Evolutionary conservation across 2,797 vertebrate genomes (phyloP).

Genomic region (Pseudochirops cupreus): DNA sequence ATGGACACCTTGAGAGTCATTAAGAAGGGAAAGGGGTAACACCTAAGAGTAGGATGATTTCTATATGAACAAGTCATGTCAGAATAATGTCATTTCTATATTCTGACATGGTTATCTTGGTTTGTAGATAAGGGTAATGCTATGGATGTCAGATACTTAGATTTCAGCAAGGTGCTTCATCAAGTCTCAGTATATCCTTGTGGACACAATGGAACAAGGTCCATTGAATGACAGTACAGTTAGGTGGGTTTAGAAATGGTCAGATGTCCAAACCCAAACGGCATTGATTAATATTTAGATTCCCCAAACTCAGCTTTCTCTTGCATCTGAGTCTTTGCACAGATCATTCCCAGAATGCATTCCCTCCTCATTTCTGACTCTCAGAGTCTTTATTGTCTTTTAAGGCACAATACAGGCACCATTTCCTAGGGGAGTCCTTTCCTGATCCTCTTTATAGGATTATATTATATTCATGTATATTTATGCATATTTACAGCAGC

Average conservation of each 20-base stretch:
- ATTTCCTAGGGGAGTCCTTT: no score
- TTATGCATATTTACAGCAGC: no score
- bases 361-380: not conserved
- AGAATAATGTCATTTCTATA: not conserved
- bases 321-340: not conserved
- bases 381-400: not conserved
- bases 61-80: not conserved
- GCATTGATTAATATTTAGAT: not conserved
- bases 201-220: not conserved
- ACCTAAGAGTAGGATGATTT: not conserved
- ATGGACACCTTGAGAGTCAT: not conserved
- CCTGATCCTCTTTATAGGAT: no score
- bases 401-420: no score
- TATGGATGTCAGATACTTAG: not conserved
- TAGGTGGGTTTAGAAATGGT: not conserved
- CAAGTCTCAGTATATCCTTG: not conserved
- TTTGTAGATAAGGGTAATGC: not conserved
- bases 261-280: not conserved
- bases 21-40: not conserved
- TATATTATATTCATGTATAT: no score
- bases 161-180: not conserved
- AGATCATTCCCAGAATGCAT: not conserved
- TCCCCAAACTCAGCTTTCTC: not conserved
- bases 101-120: not conserved
- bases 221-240: not conserved